Evolutionary conservation across 1,140 invertebrate genomes (phyloP).

Genomic region (Caenorhabditis remanei): DNA sequence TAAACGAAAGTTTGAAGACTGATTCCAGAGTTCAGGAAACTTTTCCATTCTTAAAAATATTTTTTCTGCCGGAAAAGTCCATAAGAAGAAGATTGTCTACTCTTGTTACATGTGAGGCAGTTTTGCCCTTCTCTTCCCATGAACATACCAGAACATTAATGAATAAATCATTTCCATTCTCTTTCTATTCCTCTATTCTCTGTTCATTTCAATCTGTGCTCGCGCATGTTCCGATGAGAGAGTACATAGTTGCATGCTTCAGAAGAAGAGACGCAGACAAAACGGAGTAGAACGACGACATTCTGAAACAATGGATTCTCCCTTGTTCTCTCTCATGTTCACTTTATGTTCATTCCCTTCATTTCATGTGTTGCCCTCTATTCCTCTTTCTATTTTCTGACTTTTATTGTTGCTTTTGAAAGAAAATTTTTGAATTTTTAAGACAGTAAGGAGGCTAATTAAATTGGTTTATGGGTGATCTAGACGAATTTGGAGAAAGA

Average conservation of each 20-base stretch:
- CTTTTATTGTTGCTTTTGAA: conserved; percentile 5
- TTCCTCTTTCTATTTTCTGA: not conserved
- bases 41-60: too few relatives aligned
- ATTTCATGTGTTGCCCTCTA: not conserved
- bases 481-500: not conserved
- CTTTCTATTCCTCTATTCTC: conserved; percentile 6
- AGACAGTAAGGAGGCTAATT: not conserved
- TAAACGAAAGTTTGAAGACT: too few relatives aligned
- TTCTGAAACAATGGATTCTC: conserved; percentile 42
- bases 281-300: not conserved
- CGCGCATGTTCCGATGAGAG: conserved; percentile 28
- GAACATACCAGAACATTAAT: conserved; percentile 53
- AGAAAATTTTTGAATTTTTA: conserved; percentile 16
- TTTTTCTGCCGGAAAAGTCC: too few relatives aligned
- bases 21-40: too few relatives aligned
- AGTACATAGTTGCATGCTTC: not conserved
- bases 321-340: not conserved
- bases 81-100: too few relatives aligned
- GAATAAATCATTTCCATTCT: conserved; percentile 51
- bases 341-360: not conserved
- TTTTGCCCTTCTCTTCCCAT: not conserved
- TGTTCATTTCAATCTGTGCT: conserved; percentile 32
- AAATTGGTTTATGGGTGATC: not conserved
- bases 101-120: not conserved
- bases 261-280: conserved; percentile 14